Base-by-base conservation (phyloP, 2,113 vertebrate species). In the Nesogale talazaci region DNA sequence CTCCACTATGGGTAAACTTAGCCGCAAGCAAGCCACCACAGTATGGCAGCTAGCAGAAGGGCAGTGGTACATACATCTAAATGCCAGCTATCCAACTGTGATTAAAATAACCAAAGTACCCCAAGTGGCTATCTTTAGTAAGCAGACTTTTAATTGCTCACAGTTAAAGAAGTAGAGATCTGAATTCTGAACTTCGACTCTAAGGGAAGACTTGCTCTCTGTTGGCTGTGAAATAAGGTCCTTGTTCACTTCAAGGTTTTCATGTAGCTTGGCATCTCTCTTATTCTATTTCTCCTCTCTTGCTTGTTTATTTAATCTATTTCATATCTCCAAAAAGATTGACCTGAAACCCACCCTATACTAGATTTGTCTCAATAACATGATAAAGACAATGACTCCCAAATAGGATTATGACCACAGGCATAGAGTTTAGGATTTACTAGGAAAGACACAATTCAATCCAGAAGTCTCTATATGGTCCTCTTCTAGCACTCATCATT, bases 1-100 rank as follows among this genome's bases (percentile, higher is more conserved):
- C 67, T 70, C 31, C 31, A 70, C 14, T 17, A 69, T 70, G n/a
- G 17, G 15, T 17, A 2, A 69, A 27, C 14, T 29, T 70, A 34
- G 15, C 31, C 31, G 17, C 5, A 70, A 3, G 6, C 67, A 70
- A n/a, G 12, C 10, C 67, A 70, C n/a, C 67, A 70, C n/a, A 70
- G 15, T 70, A 34, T 19, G 17, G 34, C 31, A 70, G 34, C 4
- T 34, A 5, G 23, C 31, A 70, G 17, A 34, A 70, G n/a, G 15
- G 67, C 5, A 34, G 6, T 70, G 67, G 17, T 17, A 34, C 6
- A n/a, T 6, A 17, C 15, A 14, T 25, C 25, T 69, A 16, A 19
- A 6, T 17, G 34, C 42, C 5, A 8, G 34, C 9, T n/a, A 5
- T 9, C 9, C 40, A 1, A 31, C 4, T 42, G 4, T 1, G 14